Evolutionary conservation across 2,113 vertebrate species (phyloP).

Genomic region (Alces alces): DNA sequence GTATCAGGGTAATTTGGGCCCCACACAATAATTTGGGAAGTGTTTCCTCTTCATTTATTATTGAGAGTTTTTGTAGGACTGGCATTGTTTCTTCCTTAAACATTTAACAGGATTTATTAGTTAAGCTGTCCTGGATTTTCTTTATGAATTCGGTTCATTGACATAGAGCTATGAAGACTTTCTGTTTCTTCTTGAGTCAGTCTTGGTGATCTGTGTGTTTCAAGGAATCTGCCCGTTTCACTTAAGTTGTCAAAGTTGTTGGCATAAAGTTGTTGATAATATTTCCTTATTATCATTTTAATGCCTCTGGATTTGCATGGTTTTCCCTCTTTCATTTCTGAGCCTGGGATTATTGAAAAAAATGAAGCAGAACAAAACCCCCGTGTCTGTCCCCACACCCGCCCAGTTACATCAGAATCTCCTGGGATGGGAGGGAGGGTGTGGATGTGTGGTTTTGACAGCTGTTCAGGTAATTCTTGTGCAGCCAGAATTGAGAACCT

Average conservation of each 20-base stretch:
- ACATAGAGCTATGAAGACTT: background rate
- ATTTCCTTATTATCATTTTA: background rate
- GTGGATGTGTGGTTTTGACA: background rate
- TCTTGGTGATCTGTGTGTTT: background rate
- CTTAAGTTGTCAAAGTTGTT: background rate
- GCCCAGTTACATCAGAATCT: background rate
- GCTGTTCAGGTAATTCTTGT: background rate
- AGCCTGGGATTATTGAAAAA: background rate
- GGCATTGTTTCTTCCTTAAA: background rate
- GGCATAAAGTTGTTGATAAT: background rate
- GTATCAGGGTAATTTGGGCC: background rate
- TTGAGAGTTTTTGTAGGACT: background rate
- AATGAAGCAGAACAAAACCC: background rate
- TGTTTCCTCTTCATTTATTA: background rate
- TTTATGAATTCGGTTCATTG: background rate
- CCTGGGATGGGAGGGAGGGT: background rate
- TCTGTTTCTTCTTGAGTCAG: background rate
- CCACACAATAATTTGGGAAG: background rate
- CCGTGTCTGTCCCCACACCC: background rate
- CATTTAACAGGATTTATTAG: background rate
- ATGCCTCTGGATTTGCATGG: background rate
- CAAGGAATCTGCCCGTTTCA: background rate
- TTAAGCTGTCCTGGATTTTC: background rate
- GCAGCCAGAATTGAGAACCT: background rate
- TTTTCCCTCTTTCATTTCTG: background rate